These are phyloP conservation scores for Phyllotreta striolata DNA, from an alignment of 2,888 invertebrate genomes.

Conservation along the genomic window DNA sequence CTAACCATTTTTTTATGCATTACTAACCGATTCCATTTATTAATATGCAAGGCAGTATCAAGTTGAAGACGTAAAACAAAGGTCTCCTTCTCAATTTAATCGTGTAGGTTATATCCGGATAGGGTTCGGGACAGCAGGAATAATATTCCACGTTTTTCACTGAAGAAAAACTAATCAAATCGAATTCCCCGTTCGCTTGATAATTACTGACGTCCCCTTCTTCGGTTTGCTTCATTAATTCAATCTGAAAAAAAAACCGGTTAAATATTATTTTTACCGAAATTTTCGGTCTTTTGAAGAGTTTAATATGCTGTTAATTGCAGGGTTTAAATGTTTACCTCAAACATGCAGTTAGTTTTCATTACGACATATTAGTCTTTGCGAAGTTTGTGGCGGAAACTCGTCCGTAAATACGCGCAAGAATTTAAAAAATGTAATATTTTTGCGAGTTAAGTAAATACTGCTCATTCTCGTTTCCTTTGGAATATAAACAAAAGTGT, in stretches of 20 bases:
- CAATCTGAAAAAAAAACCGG: conserved; percentile 67
- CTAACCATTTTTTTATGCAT: conserved; percentile 4
- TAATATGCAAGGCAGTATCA: conserved; percentile 83
- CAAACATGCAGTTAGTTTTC: too few relatives aligned
- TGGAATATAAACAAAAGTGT: too few relatives aligned
- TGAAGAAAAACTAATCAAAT: conserved; percentile 79
- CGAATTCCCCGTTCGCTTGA: conserved; percentile 91
- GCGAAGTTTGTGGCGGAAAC: too few relatives aligned
- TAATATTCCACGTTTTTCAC: conserved; percentile 77
- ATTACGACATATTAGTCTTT: too few relatives aligned
- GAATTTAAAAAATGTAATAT: too few relatives aligned
- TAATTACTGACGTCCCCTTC: conserved; percentile 88
- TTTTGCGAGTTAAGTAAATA: too few relatives aligned
- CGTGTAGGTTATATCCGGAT: conserved; percentile 84
- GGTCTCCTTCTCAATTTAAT: conserved; percentile 79
- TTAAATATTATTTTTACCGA: too few relatives aligned
- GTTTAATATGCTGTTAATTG: too few relatives aligned
- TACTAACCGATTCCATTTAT: conserved; percentile 83
- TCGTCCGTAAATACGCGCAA: too few relatives aligned
- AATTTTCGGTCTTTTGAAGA: too few relatives aligned
- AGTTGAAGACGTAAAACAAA: conserved; percentile 86
- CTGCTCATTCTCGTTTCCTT: too few relatives aligned
- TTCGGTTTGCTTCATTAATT: conserved; percentile 78
- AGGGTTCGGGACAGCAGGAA: conserved; percentile 83
- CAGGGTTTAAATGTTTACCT: too few relatives aligned